Base-by-base conservation (phyloP, 2,888 invertebrate genomes). In the Thereva nobilitata region DNA sequence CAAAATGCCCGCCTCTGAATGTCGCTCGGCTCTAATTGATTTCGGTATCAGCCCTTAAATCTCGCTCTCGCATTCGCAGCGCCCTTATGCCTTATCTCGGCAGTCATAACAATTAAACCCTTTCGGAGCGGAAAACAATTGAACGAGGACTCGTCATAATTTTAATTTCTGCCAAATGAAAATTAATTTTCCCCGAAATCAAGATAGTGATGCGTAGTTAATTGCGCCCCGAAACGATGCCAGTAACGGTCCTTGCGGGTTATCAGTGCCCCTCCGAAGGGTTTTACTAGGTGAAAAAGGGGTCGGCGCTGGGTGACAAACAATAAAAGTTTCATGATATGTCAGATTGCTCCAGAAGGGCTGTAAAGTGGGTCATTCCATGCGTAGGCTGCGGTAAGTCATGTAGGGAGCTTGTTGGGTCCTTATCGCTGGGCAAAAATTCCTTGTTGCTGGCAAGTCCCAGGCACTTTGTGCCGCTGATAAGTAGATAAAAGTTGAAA, bases 91-190 rank as follows among this genome's bases (percentile, higher is more conserved):
- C 47, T 59, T 59, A 61, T 50, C 63, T 23, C 3, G 9, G 12
- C 4, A n/a, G 5, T 2, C 42, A n/a, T 52, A n/a, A 23, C 34
- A 34, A 10, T 40, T 41, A 40, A 38, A 9, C 64, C 53, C 6
- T 52, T 3, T 64, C 49, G 10, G n/a, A 52, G 37, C 44, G 49
- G 42, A 64, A 64, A 54, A 64, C 64, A 64, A 64, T 64, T 64
- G 64, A 64, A 55, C 40, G 34, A 52, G 55, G 40, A 64, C 45
- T 64, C 45, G 64, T 64, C 64, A 64, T 64, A 45, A 64, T 75
- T 75, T 73, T 74, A 76, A 75, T 76, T 79, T 76, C 74, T 75
- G 75, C 75, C 72, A 73, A 76, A 75, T 74, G 71, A 70, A 76
- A 79, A 78, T 78, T 78, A 79, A 79, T 78, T 78, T n/a, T 78